A percentile compares a stretch with the other conserved stretches of the same genome.
Evolutionary conservation across 37 sponge, comb jelly and placozoan species (phyloP).

Genomic region (Theonella swinhoei): DNA sequence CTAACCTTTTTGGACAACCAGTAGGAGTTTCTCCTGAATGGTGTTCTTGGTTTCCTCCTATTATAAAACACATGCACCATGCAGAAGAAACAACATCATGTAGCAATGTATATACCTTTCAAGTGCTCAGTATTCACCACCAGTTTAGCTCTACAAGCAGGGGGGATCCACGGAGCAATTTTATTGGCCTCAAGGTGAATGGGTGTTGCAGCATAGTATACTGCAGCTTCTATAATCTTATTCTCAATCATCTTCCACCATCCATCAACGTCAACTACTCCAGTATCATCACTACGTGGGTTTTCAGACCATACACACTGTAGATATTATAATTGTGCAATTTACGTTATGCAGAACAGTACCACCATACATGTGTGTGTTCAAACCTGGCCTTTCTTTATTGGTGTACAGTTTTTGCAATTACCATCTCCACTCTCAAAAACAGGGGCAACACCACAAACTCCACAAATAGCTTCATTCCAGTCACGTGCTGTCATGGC

Average conservation of each 20-base stretch:
- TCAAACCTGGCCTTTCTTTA: neutral
- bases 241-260: slow-evolving; percentile 15
- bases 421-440: slow-evolving; percentile 31
- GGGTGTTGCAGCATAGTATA: neutral
- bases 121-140: slow-evolving; percentile 21
- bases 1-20: slow-evolving; percentile 15
- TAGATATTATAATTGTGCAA: neutral
- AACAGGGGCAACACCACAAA: slow-evolving; percentile 19
- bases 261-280: neutral
- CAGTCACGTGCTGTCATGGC: slow-evolving; percentile 12
- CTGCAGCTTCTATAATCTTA: slow-evolving; percentile 12
- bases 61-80: neutral
- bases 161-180: slow-evolving; percentile 24
- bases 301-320: slow-evolving; percentile 7
- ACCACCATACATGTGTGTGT: neutral
- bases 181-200: neutral
- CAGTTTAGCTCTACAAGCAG: neutral
- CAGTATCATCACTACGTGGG: neutral
- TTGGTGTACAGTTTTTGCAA: slow-evolving; percentile 19
- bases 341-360: neutral
- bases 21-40: too few species aligned
- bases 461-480: slow-evolving; percentile 4
- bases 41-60: neutral
- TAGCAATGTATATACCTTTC: neutral
- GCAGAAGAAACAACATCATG: neutral